These are phyloP conservation scores for Chironomus tepperi DNA, from an alignment of 1,140 invertebrate species.

Conservation along the genomic window DNA sequence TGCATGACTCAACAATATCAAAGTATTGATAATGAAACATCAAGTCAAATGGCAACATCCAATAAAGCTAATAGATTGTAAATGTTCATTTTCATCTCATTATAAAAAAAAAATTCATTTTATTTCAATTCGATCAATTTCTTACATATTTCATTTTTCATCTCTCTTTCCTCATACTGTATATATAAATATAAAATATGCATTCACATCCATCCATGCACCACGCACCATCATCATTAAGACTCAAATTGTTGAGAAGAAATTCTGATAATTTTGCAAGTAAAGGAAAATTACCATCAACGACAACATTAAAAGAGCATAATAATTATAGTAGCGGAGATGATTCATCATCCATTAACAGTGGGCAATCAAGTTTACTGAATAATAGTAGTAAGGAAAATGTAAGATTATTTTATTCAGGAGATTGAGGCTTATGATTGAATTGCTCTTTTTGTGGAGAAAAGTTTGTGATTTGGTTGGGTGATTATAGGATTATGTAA, in stretches of 20 bases:
- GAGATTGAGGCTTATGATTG: too few relatives aligned
- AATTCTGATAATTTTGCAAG: neutral
- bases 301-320: constrained; percentile 25
- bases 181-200: constrained; percentile 24
- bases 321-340: constrained; percentile 30
- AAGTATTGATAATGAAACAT: constrained; percentile 28
- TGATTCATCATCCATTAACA: neutral
- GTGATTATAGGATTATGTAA: too few relatives aligned
- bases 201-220: constrained; percentile 30
- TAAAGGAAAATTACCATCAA: constrained; percentile 27
- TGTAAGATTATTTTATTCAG: neutral
- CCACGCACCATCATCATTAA: constrained; percentile 28
- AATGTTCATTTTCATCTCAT: neutral
- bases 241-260: neutral
- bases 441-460: too few relatives aligned
- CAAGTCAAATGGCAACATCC: constrained; percentile 28
- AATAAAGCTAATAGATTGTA: constrained; percentile 21
- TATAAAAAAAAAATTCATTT: too few relatives aligned
- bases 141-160: neutral
- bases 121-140: too few relatives aligned
- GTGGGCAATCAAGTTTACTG: neutral
- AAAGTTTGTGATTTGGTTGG: too few relatives aligned
- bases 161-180: constrained; percentile 25
- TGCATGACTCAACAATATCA: constrained; percentile 38
- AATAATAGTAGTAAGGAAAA: neutral